These are phyloP conservation scores for Mesaphorura yosii DNA, from an alignment of 1,140 invertebrate species.

Conservation along the genomic window DNA sequence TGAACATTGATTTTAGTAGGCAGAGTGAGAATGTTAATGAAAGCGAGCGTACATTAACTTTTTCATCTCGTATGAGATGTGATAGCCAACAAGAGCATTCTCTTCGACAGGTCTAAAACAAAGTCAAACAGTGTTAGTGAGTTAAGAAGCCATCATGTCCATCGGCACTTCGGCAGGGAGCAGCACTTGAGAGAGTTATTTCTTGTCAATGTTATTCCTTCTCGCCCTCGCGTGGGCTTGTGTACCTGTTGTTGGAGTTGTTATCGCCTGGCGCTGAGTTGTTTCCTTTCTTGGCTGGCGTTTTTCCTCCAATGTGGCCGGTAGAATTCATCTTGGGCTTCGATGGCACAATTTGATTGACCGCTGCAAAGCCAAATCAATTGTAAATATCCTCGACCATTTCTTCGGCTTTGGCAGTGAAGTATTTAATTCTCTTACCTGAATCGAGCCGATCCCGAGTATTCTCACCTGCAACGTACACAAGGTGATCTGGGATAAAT, in stretches of 20 bases:
- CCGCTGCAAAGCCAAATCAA: neutral
- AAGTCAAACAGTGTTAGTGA: neutral
- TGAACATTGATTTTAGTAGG: neutral
- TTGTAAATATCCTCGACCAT: too few species aligned
- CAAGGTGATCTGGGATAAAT: conserved; percentile 26
- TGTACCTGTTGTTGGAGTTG: conserved; percentile 12
- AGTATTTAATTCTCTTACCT: too few species aligned
- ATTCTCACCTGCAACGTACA: conserved; percentile 46
- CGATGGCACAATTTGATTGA: conserved; percentile 2
- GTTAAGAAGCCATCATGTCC: too few species aligned
- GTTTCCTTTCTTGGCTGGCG: conserved; percentile 18
- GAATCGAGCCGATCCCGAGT: too few species aligned
- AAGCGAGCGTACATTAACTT: conserved; percentile 84
- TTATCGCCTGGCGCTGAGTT: conserved; percentile 21
- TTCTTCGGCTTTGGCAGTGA: too few species aligned
- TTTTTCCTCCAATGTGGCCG: conserved; percentile 9
- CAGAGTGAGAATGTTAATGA: conserved; percentile 1
- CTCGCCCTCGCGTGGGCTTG: neutral
- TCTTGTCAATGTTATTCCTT: neutral
- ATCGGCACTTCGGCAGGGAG: too few species aligned
- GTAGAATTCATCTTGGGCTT: conserved; percentile 29
- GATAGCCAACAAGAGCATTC: conserved; percentile 79
- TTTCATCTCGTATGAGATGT: conserved; percentile 98
- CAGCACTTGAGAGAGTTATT: too few species aligned
- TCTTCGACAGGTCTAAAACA: conserved; percentile 61